Base-by-base conservation (phyloP, 2,888 invertebrate species). In the Parasteatoda lunata region DNA sequence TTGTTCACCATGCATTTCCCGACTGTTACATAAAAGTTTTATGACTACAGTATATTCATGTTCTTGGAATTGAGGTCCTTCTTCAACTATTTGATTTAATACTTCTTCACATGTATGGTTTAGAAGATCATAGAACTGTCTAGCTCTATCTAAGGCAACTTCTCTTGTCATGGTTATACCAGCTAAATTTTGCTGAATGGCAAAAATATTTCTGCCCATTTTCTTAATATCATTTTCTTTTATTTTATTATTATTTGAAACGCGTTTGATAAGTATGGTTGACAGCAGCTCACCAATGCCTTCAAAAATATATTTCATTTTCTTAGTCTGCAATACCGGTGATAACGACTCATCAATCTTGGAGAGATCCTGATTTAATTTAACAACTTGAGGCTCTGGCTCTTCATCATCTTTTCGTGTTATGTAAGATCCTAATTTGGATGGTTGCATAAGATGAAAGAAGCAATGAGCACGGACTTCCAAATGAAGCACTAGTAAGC, bases 381-480 rank as follows among this genome's bases (percentile, higher is more conserved):
- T 95, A 87, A 95, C 93, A 68, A 95, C 95, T 91, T 95, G 95
- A 66, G 94, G 94, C 92, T 95, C 95, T 7, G 95, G 95, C 82
- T 96, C 96, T 89, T 96, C 94, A 78, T 95, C 94, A 92, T 96
- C 95, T 90, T 95, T 94, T 88, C 94, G 94, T 15, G 9, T 65
- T 5, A 47, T 30, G 13, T 15, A 30, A 0, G 30, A 30, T 30
- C 30, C 66, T 49, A 65, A 92, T 88, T 92, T 91, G 47, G 93
- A 93, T 66, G 94, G 92, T 4, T 95, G 94, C 84, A 94, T 94
- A 89, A 98, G 93, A 93, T 97, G 97, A 93, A 97, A 97, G 93
- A 98, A 98, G 92, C 98, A 98, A 92, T 98, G 97, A 69, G 98
- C 97, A 85, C 98, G 94, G 88, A 96, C 94, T 94, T 99, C 98